Evolutionary conservation across 2,113 vertebrate species (phyloP).

Genomic region (Mus musculus): GRCm39 chr19:28434001-28434500

Average conservation of each 20-base stretch:
- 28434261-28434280: slow-evolving; percentile 73
- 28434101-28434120: not conserved
- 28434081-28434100: not conserved
- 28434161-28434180: slow-evolving; percentile 53
- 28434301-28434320: slow-evolving; percentile 66
- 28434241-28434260: slow-evolving; percentile 64
- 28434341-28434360: slow-evolving; percentile 65
- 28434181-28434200: slow-evolving; percentile 56
- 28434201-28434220: slow-evolving; percentile 40
- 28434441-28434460: not conserved
- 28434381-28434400: not conserved
- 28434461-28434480: slow-evolving; percentile 51
- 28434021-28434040: not conserved
- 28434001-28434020: not conserved
- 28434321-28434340: slow-evolving; percentile 64
- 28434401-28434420: slow-evolving; percentile 64
- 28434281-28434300: slow-evolving; percentile 5
- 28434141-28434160: not conserved
- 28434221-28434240: slow-evolving; percentile 62
- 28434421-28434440: slow-evolving; percentile 11
- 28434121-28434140: not conserved
- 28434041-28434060: not conserved
- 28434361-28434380: slow-evolving; percentile 42
- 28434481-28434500: not conserved
- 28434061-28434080: slow-evolving; percentile 3